Evolutionary conservation across 2,888 invertebrate genomes (phyloP).

Genomic region (Lampropteryx suffumata): DNA sequence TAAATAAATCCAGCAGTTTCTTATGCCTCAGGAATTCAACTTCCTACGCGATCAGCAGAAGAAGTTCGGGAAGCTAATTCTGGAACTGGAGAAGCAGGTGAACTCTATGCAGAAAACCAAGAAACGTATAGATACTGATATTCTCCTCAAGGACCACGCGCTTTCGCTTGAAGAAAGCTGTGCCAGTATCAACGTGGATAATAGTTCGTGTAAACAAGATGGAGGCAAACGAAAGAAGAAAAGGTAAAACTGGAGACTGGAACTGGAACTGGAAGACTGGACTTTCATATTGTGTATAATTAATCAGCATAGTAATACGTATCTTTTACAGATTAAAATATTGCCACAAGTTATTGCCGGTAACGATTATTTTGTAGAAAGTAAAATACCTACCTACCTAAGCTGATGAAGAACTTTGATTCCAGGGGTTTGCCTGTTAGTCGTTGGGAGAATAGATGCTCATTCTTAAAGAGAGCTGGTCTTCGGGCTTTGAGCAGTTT

Average conservation of each 20-base stretch:
- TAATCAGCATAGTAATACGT: too few species aligned
- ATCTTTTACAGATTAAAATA: too few species aligned
- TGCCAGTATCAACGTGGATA: conserved; percentile 36
- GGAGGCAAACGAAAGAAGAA: conserved; percentile 50
- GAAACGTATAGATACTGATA: conserved; percentile 54
- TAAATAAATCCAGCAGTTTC: too few species aligned
- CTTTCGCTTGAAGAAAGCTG: conserved; percentile 59
- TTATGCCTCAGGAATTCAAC: conserved; percentile 52
- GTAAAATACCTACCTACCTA: too few species aligned
- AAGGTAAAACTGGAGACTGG: conserved; percentile 37
- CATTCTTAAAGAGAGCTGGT: conserved; percentile 58
- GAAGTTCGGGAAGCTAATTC: conserved; percentile 57
- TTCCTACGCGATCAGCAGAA: conserved; percentile 63
- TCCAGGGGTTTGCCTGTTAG: conserved; percentile 53
- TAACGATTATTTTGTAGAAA: too few species aligned
- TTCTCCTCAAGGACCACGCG: conserved; percentile 57
- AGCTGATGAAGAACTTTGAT: conserved; percentile 13
- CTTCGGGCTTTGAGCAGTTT: conserved; percentile 59
- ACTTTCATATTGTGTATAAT: too few species aligned
- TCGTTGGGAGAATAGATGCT: conserved; percentile 64
- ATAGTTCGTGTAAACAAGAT: conserved; percentile 26
- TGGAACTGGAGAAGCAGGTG: conserved; percentile 51
- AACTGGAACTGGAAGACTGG: too few species aligned
- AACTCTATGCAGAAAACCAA: conserved; percentile 52
- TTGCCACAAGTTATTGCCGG: too few species aligned